Conservation (phyloP, 2,113 vertebrate species). For the Pomatorhinus ruficollis region DNA sequence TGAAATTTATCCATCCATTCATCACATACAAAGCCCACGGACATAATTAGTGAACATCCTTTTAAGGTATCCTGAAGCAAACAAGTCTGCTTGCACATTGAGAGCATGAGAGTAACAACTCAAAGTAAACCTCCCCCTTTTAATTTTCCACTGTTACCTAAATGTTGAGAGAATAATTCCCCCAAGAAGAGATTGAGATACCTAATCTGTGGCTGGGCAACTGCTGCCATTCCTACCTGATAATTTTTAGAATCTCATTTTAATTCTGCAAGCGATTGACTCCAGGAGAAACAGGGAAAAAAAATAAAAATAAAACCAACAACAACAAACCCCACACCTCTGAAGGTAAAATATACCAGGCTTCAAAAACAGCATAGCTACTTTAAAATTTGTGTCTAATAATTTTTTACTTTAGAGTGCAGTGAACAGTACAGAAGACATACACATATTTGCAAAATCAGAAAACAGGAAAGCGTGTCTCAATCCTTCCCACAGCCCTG, state of each 20-base stretch:
- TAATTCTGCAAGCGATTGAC: neutral
- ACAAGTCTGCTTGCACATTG: neutral
- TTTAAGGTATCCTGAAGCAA: neutral
- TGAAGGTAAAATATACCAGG: neutral
- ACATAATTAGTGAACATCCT: neutral
- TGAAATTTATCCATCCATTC: neutral
- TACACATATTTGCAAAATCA: neutral
- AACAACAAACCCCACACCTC: fast-evolving
- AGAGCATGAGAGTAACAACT: neutral
- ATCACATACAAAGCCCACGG: neutral
- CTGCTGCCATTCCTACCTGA: neutral
- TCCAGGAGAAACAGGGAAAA: neutral
- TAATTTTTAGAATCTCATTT: neutral
- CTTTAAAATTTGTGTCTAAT: neutral
- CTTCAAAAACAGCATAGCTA: neutral
- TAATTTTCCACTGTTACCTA: neutral
- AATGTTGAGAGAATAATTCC: neutral
- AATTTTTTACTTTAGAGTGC: neutral
- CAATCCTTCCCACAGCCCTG: neutral
- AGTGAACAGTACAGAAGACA: neutral
- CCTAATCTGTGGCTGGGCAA: neutral
- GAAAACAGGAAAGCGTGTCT: neutral
- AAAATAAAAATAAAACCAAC: neutral
- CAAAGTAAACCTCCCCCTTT: neutral
- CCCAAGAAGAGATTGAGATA: neutral